Conservation (phyloP, 2,797 vertebrate species). For the Parauchenoglanis ngamensis region DNA sequence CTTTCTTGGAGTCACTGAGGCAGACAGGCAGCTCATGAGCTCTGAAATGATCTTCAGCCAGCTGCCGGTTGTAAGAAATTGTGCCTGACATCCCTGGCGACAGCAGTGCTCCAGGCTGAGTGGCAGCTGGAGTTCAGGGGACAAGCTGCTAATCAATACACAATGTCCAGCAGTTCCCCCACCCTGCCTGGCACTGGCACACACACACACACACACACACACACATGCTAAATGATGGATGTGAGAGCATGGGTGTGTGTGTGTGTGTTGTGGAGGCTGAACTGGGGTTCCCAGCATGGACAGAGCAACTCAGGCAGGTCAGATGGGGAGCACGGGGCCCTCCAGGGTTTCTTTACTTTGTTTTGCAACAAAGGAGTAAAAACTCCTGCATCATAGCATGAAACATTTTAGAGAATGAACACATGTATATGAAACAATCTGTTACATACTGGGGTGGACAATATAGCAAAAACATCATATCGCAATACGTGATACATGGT, state of each 20-base stretch:
- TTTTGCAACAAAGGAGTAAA: not conserved
- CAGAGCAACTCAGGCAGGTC: not conserved
- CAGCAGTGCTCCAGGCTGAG: constrained; percentile 46
- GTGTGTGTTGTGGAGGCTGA: constrained; percentile 14
- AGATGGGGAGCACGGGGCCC: not conserved
- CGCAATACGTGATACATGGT: not conserved
- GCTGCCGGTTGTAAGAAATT: constrained; percentile 51
- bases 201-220: constrained; percentile 2
- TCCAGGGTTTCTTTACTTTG: constrained; percentile 23
- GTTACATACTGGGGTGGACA: not conserved
- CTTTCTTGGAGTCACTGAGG: constrained; percentile 29
- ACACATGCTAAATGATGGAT: constrained; percentile 17
- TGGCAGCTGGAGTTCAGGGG: constrained; percentile 54
- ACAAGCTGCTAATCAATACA: constrained; percentile 55
- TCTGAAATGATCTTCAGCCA: constrained; percentile 40
- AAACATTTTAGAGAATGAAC: not conserved
- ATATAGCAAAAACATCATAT: not conserved
- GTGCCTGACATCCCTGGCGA: constrained; percentile 42
- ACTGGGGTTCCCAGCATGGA: constrained; percentile 3
- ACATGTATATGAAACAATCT: not conserved
- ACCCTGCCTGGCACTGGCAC: not conserved
- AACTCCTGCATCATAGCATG: not conserved
- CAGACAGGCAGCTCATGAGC: constrained; percentile 42
- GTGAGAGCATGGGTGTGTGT: not conserved
- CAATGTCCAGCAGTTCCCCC: constrained; percentile 22